Conservation (phyloP, 2,113 vertebrate genomes). For the Haemorhous mexicanus region DNA sequence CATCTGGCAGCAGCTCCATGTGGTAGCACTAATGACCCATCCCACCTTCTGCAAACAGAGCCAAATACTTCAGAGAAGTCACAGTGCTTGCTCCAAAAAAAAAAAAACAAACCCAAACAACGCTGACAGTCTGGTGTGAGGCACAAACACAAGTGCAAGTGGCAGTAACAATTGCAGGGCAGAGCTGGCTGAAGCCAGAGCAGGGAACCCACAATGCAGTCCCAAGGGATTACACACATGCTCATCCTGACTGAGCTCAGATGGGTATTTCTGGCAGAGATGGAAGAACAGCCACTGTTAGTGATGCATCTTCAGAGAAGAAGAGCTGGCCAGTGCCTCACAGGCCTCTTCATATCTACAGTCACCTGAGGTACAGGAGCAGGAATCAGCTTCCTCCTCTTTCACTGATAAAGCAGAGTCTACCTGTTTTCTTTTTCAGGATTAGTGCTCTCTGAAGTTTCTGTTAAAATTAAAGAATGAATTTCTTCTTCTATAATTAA, state of each 20-base stretch:
- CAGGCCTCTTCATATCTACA: not conserved
- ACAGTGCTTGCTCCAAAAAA: not conserved
- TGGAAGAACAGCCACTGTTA: not conserved
- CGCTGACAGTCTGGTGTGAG: not conserved
- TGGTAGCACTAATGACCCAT: not conserved
- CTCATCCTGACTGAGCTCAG: not conserved
- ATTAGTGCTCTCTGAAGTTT: not conserved
- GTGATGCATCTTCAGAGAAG: not conserved
- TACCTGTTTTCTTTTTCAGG: not conserved
- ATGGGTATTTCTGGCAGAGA: not conserved
- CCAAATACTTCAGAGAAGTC: not conserved
- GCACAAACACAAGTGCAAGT: not conserved
- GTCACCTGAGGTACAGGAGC: constrained; percentile 1
- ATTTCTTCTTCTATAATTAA: constrained; percentile 60
- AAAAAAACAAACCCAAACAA: accelerated
- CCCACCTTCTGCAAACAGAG: not conserved
- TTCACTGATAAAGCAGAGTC: not conserved
- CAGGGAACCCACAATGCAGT: not conserved
- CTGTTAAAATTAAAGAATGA: constrained; percentile 37
- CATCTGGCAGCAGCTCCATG: not conserved
- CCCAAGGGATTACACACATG: not conserved
- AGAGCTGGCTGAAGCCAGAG: not conserved
- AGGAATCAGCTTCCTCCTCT: not conserved
- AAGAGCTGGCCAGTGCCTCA: not conserved
- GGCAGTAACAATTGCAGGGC: not conserved